Base-by-base conservation (phyloP, 2,113 vertebrate species). In the Neogobius melanostomus region DNA sequence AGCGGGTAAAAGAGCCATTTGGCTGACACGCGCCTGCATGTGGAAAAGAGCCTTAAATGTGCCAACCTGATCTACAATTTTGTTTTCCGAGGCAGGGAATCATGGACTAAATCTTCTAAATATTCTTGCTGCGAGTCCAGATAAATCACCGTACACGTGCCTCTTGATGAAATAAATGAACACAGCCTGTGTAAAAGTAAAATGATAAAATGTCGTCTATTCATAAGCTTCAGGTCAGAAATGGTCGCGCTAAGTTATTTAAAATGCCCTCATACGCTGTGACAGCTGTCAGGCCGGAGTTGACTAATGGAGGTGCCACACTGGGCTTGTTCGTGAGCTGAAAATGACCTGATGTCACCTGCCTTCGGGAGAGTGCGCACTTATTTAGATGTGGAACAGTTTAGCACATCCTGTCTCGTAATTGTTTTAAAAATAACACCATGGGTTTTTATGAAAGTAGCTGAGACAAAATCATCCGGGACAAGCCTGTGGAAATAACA, bases 271-370 rank as follows among this genome's bases (percentile, higher is more conserved):
- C 80, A 48, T 83, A 70, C 73, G 76, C 64, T 36, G 51, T 57
- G 65, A 36, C 71, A 77, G 74, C 80, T 85, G 77, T 85, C 83
- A 76, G 67, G 43, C 51, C 0, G 45, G 46, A 52, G 64, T 77
- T 68, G 64, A 75, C 81, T 84, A 88, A 85, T 85, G 75, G 74
- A 81, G 64, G 81, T 54, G 62, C 74, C 82, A 77, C 14, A 53
- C 82, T 81, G 76, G 50, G 59, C 77, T 85, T 79, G 81, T 82
- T 83, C 68, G 85, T 72, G 72, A 85, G 68, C 70, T 61, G 76
- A 69, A 57, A 57, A 36, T 80, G 64, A 49, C 54, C 68, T 68
- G 52, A 73, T 66, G 82, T 49, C 57, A 49, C 81, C 69, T 77
- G 60, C 76, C 69, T 72, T 75, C 66, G 74, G 66, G 68, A 79